Evolutionary conservation across 2,113 vertebrate species (phyloP), one percentile per base, ranked within the genome.

Genomic region (Synodontis membranacea): DNA sequence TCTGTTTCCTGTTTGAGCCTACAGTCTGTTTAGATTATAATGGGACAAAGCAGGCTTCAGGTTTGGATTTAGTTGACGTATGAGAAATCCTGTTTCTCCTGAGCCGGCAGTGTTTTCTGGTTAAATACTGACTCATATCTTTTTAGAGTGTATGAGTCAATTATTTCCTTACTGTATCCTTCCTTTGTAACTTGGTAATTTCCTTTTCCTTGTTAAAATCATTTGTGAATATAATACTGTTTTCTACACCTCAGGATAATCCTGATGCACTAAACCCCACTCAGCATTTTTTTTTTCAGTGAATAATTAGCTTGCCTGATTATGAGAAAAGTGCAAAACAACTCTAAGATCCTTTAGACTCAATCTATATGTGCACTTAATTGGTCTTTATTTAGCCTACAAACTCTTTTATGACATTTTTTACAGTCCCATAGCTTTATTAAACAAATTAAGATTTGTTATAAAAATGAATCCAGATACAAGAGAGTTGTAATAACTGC

Each of bases 101-200:
- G 4, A 52, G 28, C 74, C 0, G 46, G 28, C 74, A 50, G 28
- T 50, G 25, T 31, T 50, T 50, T 78, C 74, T 78, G 74, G 44
- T 50, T 50, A 78, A 50, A 78, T 78, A 78, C 46, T 78, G 74
- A 78, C 74, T 78, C 74, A 78, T 50, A 78, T 78, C 46, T 78
- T 78, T 78, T 78, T 50, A 7, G n/a, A 78, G 74, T 50, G 28
- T 31, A 52, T 78, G 74, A 78, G 28, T 31, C 74, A 52, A 78
- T 78, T 50, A 23, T 50, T 78, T 78, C 74, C 46, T 78, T 31
- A 31, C 52, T 50, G 15, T 31, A 31, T 31, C 74, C 44, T 76
- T 76, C 28, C 74, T 75, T 48, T n/a, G 25, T 46, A 75, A 44
- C 25, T 52, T 50, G n/a, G 44, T 78, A 31, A 19, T 78, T 78